Conservation (phyloP, 1,140 invertebrate species). For the Drosophila saltans region DNA sequence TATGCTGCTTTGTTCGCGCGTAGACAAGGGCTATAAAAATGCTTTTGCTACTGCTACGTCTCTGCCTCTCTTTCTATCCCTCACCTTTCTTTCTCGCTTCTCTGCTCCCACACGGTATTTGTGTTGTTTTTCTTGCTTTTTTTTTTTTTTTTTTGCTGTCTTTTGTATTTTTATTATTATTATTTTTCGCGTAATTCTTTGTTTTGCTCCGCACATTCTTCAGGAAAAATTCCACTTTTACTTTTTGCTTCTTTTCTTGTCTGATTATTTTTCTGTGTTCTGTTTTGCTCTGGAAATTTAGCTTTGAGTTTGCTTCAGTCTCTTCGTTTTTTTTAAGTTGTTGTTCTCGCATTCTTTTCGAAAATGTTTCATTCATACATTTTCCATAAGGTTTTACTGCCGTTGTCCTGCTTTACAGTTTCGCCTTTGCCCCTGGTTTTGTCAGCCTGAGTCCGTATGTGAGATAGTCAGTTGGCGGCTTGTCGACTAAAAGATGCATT, state of each 20-base stretch:
- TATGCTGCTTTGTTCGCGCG: constrained; percentile 27
- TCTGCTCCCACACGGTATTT: constrained; percentile 67
- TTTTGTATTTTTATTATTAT: constrained; percentile 78
- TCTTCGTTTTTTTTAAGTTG: constrained; percentile 63
- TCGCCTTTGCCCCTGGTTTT: not conserved
- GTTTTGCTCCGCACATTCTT: constrained; percentile 78
- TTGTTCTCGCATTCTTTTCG: constrained; percentile 28
- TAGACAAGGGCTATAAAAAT: constrained; percentile 54
- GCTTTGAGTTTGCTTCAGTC: constrained; percentile 53
- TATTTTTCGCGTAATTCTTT: constrained; percentile 80
- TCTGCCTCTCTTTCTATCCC: constrained; percentile 38
- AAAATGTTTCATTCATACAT: constrained; percentile 64
- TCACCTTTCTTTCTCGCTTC: not conserved
- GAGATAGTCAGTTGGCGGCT: constrained; percentile 33
- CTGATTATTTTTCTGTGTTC: constrained; percentile 75
- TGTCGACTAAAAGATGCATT: constrained; percentile 68
- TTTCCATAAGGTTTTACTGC: constrained; percentile 53
- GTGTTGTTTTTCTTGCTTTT: constrained; percentile 61
- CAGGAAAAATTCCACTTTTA: constrained; percentile 77
- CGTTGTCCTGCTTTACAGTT: constrained; percentile 4
- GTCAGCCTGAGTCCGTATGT: constrained; percentile 10
- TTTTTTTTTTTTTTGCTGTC: constrained; percentile 40
- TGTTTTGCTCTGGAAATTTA: constrained; percentile 73
- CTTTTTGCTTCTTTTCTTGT: constrained; percentile 60
- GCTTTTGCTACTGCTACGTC: constrained; percentile 35